Base-by-base conservation (phyloP, 2,113 vertebrate genomes). In the Antigone vipio region DNA sequence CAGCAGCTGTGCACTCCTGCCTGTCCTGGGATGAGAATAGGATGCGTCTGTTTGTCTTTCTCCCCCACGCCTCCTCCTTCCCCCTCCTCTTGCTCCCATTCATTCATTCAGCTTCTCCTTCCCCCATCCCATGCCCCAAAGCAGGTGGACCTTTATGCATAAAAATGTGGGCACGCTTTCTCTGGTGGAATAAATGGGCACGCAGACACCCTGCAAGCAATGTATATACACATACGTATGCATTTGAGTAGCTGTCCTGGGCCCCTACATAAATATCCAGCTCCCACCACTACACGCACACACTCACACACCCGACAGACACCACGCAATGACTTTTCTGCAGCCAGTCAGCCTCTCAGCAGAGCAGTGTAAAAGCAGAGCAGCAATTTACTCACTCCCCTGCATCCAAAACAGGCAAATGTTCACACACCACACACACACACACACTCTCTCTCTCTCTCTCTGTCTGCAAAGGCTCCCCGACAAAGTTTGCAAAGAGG, bases 21-120 rank as follows among this genome's bases (percentile, higher is more conserved):
- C 88, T 50, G 85, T 96, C 94, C 97, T 88, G 89, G 87, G 95
- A 92, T 95, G 94, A 92, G 92, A 86, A 84, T 85, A 92, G 90
- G 93, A 94, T 95, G 92, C 21, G 40, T 67, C 78, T 92, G 83
- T 89, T 95, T 12, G 5, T 81, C 76, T 93, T 26, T 81, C 60
- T 81, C 93, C 83, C 76, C 91, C 86, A 59, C 6, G 15, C 63
- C 88, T 86, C 92, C 88, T 93, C 83, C 89, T 90, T 93, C 94
- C 80, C 74, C 88, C 86, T 95, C 91, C 88, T 95, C 92, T 95
- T 92, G 89, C 71, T 96, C 95, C 79, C 90, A 80, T 95, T 97
- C 91, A 96, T 97, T 96, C 92, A 96, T 93, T 93, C 91, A 89
- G 94, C 72, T 94, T 96, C 94, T 93, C 95, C 95, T 91, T 75